Percentiles rank a stretch among this genome's conserved stretches.
These are phyloP conservation scores for Saguinus imperator DNA, from an alignment of 2,113 vertebrate genomes.

Conservation along the genomic window DNA sequence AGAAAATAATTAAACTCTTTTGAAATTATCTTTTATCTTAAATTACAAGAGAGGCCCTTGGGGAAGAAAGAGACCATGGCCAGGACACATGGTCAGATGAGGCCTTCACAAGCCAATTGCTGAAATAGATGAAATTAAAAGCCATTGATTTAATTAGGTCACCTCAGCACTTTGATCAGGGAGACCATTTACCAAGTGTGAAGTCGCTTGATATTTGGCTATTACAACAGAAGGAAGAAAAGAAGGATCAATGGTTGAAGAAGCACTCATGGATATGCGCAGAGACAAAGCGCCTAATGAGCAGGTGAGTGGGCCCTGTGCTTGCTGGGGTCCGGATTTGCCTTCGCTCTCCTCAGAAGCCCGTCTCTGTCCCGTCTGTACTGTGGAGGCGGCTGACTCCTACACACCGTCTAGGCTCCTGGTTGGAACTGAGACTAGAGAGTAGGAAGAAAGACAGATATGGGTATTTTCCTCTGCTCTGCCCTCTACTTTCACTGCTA, in stretches of 20 bases:
- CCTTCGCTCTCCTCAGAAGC: not conserved
- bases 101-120: not conserved
- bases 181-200: not conserved
- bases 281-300: not conserved
- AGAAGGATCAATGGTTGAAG: not conserved
- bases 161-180: not conserved
- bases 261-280: rapidly evolving
- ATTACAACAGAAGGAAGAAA: not conserved
- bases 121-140: conserved; percentile 31
- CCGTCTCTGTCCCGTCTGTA: not conserved
- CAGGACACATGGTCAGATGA: not conserved
- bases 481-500: no score
- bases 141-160: not conserved
- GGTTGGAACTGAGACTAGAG: not conserved
- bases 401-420: not conserved
- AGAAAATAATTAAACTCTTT: conserved; percentile 32
- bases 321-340: no score
- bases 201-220: not conserved
- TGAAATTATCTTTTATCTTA: conserved; percentile 33
- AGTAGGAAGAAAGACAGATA: not conserved
- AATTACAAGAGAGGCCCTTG: not conserved
- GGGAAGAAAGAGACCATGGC: not conserved
- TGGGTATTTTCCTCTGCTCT: not conserved
- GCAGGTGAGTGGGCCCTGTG: not conserved
- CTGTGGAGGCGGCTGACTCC: not conserved